phyloP scores from a whole-genome alignment of 2,113 vertebrate species.

The Elaphurus davidianus region DNA sequence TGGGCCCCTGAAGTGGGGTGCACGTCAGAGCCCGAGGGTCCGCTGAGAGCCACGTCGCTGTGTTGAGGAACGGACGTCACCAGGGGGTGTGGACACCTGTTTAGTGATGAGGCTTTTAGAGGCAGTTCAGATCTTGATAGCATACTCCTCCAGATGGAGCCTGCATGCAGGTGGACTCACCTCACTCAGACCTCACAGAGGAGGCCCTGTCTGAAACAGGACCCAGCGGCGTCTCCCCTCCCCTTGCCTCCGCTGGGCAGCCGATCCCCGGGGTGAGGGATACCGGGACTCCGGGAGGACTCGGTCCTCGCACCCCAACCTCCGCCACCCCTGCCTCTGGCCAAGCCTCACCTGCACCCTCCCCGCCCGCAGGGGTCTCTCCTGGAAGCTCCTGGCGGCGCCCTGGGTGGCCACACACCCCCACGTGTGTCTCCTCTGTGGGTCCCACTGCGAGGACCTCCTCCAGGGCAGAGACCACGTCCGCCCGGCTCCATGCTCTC shows the following conservation, averaged over 20 bases:
- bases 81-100: neutral
- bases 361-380: neutral
- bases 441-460: fast-evolving
- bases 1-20: neutral
- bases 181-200: neutral
- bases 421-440: neutral
- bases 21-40: neutral
- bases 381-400: neutral
- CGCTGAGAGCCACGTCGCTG: neutral
- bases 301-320: too few species aligned
- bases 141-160: neutral
- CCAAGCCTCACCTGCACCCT: neutral
- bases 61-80: neutral
- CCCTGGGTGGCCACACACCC: fast-evolving
- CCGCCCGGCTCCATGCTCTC: neutral
- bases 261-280: neutral
- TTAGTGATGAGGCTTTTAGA: neutral
- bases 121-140: neutral
- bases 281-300: neutral
- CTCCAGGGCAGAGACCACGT: neutral
- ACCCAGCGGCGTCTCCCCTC: neutral
- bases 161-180: neutral
- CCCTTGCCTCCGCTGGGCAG: neutral
- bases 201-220: neutral
- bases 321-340: fast-evolving